Percentiles rank a stretch among this genome's conserved stretches.
Conservation (phyloP, 2,797 vertebrate species). For the Galagoides demidoff region DNA sequence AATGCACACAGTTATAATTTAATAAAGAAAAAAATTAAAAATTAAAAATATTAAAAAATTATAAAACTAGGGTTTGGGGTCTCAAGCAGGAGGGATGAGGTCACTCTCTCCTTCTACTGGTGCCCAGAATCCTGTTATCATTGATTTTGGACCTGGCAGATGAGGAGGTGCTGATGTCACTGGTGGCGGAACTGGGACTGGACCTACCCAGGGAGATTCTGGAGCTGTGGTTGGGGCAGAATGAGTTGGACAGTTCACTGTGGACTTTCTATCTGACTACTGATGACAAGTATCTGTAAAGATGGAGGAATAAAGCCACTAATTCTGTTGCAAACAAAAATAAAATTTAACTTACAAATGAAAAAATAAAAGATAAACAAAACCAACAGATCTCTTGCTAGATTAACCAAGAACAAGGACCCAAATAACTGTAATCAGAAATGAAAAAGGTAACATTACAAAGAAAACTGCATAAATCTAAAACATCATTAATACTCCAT, state of each 20-base stretch:
- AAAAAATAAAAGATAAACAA: too few species aligned
- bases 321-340: slow-evolving; percentile 80
- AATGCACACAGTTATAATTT: too few species aligned
- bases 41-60: too few species aligned
- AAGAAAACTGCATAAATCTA: too few species aligned
- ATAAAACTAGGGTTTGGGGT: slow-evolving; percentile 73
- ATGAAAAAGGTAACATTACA: too few species aligned
- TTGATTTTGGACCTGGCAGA: slow-evolving; percentile 91
- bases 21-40: too few species aligned
- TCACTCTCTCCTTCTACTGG: slow-evolving; percentile 81
- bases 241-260: slow-evolving; percentile 92
- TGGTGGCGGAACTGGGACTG: slow-evolving; percentile 93
- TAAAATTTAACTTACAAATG: slow-evolving; percentile 73
- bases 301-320: slow-evolving; percentile 75
- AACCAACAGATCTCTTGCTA: too few species aligned
- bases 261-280: slow-evolving; percentile 89
- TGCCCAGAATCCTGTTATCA: slow-evolving; percentile 84
- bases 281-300: slow-evolving; percentile 79
- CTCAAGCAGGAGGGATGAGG: slow-evolving; percentile 76
- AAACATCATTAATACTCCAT: too few species aligned
- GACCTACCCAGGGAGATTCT: slow-evolving; percentile 92
- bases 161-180: slow-evolving; percentile 91
- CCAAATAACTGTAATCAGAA: too few species aligned
- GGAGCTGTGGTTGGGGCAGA: slow-evolving; percentile 93
- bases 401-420: too few species aligned